Conservation (phyloP, 2,113 vertebrate genomes). For the human region DNA sequence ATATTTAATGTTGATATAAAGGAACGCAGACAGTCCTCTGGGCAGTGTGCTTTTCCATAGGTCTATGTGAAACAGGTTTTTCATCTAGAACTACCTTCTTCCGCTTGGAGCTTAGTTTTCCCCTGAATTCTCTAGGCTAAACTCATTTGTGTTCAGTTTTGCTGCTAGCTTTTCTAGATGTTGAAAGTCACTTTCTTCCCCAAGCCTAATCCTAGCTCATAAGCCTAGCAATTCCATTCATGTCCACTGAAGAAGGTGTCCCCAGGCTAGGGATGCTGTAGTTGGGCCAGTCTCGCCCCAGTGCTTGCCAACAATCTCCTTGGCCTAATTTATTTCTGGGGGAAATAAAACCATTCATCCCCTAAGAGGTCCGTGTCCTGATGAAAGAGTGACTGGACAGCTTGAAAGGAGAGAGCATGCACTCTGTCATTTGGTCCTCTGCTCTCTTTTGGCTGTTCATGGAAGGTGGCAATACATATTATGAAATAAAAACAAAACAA, state of each 20-base stretch:
- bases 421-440: conserved; percentile 20
- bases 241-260: background rate
- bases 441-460: conserved; percentile 11
- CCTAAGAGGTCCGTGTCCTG: background rate
- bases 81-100: background rate
- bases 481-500: conserved; percentile 56
- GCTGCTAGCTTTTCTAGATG: background rate
- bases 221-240: background rate
- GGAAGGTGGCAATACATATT: background rate
- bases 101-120: background rate
- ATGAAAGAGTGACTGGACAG: background rate
- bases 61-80: background rate
- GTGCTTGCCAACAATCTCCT: background rate
- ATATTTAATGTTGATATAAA: background rate
- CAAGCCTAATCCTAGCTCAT: background rate
- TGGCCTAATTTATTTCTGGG: background rate
- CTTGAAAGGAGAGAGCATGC: background rate
- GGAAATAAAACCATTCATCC: background rate
- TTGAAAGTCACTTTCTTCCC: background rate
- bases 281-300: too few relatives aligned
- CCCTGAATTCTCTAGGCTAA: conserved; percentile 18
- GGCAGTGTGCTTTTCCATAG: background rate
- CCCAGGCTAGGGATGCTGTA: background rate
- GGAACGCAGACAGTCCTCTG: background rate
- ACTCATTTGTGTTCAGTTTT: background rate